These are phyloP conservation scores for Aselliscus stoliczkanus DNA, from an alignment of 2,797 vertebrate species.

Conservation along the genomic window DNA sequence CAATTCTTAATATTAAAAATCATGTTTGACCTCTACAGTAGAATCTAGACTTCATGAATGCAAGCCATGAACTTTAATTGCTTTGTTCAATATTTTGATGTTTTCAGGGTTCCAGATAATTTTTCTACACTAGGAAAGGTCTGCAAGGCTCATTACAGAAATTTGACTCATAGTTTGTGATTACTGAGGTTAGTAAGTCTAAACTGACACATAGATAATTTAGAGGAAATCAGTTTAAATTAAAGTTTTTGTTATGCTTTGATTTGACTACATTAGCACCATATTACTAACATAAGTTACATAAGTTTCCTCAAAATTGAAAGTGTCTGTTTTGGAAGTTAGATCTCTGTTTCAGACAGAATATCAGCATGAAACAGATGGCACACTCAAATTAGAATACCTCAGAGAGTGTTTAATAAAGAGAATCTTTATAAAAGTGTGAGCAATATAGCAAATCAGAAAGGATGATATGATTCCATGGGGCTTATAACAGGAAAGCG, in stretches of 20 bases:
- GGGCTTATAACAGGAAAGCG: neutral
- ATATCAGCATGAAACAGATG: neutral
- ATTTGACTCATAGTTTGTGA: neutral
- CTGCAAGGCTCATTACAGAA: neutral
- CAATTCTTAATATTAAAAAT: neutral
- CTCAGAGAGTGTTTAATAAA: neutral
- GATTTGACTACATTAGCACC: neutral
- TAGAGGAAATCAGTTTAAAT: slow-evolving; percentile 28
- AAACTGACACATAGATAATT: neutral
- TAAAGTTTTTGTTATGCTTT: slow-evolving; percentile 22
- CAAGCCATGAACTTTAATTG: neutral
- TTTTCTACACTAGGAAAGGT: neutral
- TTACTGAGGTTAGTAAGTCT: neutral
- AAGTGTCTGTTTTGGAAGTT: neutral
- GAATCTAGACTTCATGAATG: neutral
- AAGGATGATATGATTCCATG: neutral
- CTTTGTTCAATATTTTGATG: neutral
- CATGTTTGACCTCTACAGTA: neutral
- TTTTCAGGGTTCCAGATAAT: neutral
- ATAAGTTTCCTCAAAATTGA: neutral
- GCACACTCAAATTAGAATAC: neutral
- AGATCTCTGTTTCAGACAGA: neutral
- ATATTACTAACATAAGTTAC: neutral
- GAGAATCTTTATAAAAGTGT: neutral
- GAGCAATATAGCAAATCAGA: neutral